Evolutionary conservation across 1,140 invertebrate species (phyloP).

Genomic region (Cherax destructor): DNA sequence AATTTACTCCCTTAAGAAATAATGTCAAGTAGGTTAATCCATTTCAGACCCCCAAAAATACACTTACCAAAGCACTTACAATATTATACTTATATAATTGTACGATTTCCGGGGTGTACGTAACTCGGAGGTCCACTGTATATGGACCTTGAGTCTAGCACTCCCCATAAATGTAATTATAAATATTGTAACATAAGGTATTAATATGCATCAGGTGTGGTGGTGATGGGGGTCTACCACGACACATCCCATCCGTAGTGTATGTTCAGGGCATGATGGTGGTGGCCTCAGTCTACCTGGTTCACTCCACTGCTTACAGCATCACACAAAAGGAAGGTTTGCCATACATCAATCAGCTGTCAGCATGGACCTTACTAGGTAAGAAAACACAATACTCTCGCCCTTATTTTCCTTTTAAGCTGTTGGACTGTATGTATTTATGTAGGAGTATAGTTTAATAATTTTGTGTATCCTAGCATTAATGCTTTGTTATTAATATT

Average conservation of each 20-base stretch:
- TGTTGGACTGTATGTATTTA: background rate
- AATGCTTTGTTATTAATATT: no score
- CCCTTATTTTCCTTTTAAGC: background rate
- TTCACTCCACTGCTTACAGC: constrained; percentile 60
- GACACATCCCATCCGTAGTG: constrained; percentile 42
- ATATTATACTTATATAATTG: no score
- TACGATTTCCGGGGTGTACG: no score
- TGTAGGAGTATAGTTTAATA: background rate
- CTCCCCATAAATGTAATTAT: no score
- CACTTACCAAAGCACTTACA: no score
- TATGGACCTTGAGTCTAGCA: background rate
- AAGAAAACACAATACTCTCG: background rate
- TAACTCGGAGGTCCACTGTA: no score
- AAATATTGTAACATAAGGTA: background rate
- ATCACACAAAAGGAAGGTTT: constrained; percentile 63
- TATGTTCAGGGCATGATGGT: constrained; percentile 60
- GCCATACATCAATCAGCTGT: constrained; percentile 55
- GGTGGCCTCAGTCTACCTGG: constrained; percentile 50
- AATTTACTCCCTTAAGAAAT: no score
- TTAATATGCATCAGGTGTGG: constrained; percentile 47
- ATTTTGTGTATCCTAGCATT: background rate
- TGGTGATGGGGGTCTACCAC: constrained; percentile 57
- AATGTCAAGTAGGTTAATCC: no score
- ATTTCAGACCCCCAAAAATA: no score
- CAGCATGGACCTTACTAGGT: constrained; percentile 66